Evolutionary conservation across 2,113 vertebrate genomes (phyloP), one percentile per base, ranked within the genome.

Genomic region (Ornithorhynchus anatinus): DNA sequence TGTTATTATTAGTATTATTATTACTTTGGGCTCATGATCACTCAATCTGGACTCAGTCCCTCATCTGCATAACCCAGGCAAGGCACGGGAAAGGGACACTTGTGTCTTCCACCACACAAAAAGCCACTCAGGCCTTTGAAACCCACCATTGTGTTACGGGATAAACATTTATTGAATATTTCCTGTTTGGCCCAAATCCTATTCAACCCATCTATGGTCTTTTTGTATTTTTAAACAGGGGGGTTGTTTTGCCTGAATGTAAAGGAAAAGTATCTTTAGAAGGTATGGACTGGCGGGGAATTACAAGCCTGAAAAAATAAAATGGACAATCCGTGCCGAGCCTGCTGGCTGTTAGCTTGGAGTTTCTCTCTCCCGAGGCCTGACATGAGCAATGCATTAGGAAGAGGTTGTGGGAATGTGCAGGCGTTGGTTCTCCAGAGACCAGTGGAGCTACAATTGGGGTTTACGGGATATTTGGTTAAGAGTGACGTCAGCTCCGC

Each of bases 391-490:
- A 51, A 84, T 75, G 84, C 85, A 81, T 83, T 80, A 82, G 79
- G 85, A 85, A 81, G 79, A 84, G 87, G 87, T 86, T 87, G 77
- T 89, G 87, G 87, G 87, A 89, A 89, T 84, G 72, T 81, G 72
- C 85, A 79, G 79, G 70, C 69, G 2, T 75, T 70, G 79, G 76
- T 84, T 84, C 87, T 81, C 81, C 6, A 43, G 87, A 84, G 83
- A 73, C 5, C 31, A n/a, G 44, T 33, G 16, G 31, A n/a, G 75
- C 83, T 67, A 69, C 81, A 80, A 76, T 68, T 84, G 59, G 80
- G 72, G 81, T 79, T 79, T 82, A 81, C 83, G 64, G 79, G 77
- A 50, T 50, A 74, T 47, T 75, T 50, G 31, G 79, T 56, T 38
- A 77, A 48, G 67, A 77, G 62, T 75, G 79, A 23, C 85, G 84